These are phyloP conservation scores for Sinocyclocheilus maitianheensis DNA, from an alignment of 2,113 vertebrate species.

Conservation along the genomic window DNA sequence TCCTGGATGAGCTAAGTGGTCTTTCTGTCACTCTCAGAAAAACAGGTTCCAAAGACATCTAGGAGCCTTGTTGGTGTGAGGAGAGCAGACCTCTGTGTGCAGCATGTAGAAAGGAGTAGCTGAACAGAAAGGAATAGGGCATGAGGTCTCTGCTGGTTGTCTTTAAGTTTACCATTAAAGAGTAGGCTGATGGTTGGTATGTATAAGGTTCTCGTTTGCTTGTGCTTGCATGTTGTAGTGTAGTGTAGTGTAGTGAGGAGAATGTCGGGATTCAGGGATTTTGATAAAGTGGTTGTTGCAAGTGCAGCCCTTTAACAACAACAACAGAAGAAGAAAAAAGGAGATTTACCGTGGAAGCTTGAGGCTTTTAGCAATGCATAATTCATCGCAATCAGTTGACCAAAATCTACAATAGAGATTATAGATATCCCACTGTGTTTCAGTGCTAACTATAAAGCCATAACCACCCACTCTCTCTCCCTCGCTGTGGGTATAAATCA, in stretches of 20 bases:
- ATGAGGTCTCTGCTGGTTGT: background rate
- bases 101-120: background rate
- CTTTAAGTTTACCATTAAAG: background rate
- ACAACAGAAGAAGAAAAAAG: constrained; percentile 39
- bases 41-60: background rate
- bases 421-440: constrained; percentile 44
- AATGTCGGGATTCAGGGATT: constrained; percentile 29
- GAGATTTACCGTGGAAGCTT: constrained; percentile 40
- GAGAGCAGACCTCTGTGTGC: background rate
- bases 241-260: background rate
- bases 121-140: background rate
- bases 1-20: background rate
- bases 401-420: constrained; percentile 61
- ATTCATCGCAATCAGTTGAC: constrained; percentile 59
- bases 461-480: constrained; percentile 47
- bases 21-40: background rate
- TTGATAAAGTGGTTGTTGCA: constrained; percentile 29
- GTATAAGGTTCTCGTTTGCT: background rate
- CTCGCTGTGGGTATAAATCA: constrained; percentile 51
- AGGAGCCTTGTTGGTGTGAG: background rate
- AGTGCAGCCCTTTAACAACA: constrained; percentile 51
- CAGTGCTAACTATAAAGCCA: constrained; percentile 54
- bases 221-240: background rate
- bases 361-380: constrained; percentile 60
- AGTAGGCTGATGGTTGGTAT: background rate